Conservation (phyloP, 2,113 vertebrate species). For the Bubo blakistoni region DNA sequence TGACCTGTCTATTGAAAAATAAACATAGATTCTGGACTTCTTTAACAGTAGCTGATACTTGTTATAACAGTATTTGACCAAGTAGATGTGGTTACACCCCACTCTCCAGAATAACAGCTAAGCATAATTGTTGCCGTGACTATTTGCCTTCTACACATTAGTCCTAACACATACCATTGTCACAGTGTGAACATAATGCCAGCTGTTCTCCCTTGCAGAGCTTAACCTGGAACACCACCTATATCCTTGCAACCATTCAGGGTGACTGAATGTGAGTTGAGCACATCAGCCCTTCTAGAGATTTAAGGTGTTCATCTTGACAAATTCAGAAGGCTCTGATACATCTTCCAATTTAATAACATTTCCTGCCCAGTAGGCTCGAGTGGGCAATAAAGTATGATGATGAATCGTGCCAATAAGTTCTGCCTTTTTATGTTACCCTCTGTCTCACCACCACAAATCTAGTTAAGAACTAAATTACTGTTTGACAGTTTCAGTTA, state of each 20-base stretch:
- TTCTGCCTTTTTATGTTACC: conserved; percentile 26
- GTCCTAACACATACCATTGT: fast-evolving
- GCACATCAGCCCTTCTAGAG: background rate
- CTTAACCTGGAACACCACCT: background rate
- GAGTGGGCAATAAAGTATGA: background rate
- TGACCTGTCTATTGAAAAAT: background rate
- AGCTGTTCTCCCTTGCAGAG: background rate
- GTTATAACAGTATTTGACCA: background rate
- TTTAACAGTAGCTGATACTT: background rate
- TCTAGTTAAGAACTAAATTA: conserved; percentile 44
- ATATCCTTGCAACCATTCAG: background rate
- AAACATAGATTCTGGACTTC: background rate
- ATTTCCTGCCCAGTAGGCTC: background rate
- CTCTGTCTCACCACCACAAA: conserved; percentile 23
- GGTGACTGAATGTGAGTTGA: background rate
- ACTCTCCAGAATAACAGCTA: background rate
- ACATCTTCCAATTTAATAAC: conserved; percentile 17
- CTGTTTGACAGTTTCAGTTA: background rate
- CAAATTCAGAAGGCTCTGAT: background rate
- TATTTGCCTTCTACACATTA: background rate
- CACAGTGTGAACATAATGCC: background rate
- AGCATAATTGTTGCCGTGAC: background rate
- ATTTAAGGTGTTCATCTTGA: conserved; percentile 6
- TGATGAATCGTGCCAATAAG: conserved; percentile 10
- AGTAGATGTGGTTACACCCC: background rate